These are phyloP conservation scores for Pteria penguin DNA, from an alignment of 2,888 invertebrate genomes.

Conservation along the genomic window DNA sequence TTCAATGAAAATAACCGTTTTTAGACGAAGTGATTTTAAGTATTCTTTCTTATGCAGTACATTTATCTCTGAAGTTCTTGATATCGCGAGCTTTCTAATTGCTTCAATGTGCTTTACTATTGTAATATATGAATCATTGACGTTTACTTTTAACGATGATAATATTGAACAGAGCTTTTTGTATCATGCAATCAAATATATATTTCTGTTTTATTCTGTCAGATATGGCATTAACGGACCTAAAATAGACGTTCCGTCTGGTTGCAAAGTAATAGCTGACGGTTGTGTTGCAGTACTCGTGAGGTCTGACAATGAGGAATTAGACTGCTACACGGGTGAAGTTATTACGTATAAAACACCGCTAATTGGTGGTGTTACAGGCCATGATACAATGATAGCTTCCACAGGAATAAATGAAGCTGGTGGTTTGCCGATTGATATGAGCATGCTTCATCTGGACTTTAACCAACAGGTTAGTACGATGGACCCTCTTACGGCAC, in stretches of 20 bases:
- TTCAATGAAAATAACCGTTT: too few species aligned
- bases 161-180: too few species aligned
- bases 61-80: too few species aligned
- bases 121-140: too few species aligned
- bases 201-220: not conserved
- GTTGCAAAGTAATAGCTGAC: conserved; percentile 36
- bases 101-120: too few species aligned
- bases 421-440: not conserved
- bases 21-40: too few species aligned
- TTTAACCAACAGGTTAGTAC: not conserved
- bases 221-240: conserved; percentile 33
- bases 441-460: not conserved
- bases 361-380: not conserved
- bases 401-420: not conserved
- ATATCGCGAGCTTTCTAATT: too few species aligned
- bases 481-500: too few species aligned
- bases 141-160: too few species aligned
- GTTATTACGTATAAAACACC: conserved; percentile 1
- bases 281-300: conserved; percentile 36
- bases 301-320: conserved; percentile 9
- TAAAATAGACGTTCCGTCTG: conserved; percentile 15
- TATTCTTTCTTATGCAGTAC: too few species aligned
- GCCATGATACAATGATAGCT: not conserved
- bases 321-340: conserved; percentile 37
- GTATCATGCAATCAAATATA: too few species aligned